Evolutionary conservation across 30 jellyfish, hydroid and myxozoan genomes (phyloP), one percentile per base, ranked within the genome.

Genomic region (Chrysaora quinquecirrha): DNA sequence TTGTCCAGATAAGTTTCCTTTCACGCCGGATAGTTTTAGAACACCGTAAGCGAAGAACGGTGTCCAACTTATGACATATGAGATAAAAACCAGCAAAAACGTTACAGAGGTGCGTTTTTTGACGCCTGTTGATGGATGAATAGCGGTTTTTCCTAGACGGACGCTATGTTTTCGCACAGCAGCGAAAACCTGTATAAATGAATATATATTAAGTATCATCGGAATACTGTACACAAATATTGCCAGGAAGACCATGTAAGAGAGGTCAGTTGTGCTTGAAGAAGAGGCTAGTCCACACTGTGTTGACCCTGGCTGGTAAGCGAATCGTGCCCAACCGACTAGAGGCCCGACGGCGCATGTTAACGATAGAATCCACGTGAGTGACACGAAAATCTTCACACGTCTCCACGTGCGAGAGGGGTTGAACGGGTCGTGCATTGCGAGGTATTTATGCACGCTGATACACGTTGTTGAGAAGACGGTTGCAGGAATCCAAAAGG

Each of bases 61-160:
- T 46, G 88, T 74, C 95, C 95, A 84, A 61, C 95, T 84, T 29
- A 84, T 21, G 19, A 84, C 66, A 83, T 72, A 84, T 3, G 95
- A 84, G 21, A 73, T 38, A n/a, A 74, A 52, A 19, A 84, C 52
- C 76, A 84, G 18, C 54, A 73, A 62, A n/a, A 84, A 74, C 34
- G 95, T 84, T 10, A 64, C 84, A 3, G 75, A 77, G 20, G 86
- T 70, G 23, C 86, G 88, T 50, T 48, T 84, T 52, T 64, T 75
- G 20, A 85, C 75, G 23, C 76, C 33, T 3, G 80, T 34, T 25
- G 52, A 30, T 34, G 48, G 25, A 20, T 61, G 62, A 10, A 84
- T 68, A 16, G 95, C 95, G 33, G 35, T 73, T 30, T 34, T 80
- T 32, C 80, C 47, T 48, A 84, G 38, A 7, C 95, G 82, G 1